Evolutionary conservation across 2,888 invertebrate species (phyloP).

Genomic region (Himalopsyche kuldschensis): DNA sequence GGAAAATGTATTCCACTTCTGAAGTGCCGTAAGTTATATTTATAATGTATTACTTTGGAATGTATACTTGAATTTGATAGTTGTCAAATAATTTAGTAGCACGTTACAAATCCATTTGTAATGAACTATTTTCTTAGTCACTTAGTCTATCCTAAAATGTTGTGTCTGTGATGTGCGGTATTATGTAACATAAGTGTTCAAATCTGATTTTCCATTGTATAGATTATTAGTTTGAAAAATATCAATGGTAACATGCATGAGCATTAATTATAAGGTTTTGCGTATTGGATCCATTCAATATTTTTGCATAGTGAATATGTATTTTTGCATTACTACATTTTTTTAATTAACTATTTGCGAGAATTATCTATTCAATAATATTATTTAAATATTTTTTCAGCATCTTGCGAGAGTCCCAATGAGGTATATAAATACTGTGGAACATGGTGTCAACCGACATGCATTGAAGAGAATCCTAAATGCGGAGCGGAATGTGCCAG

Average conservation of each 20-base stretch:
- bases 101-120: no score
- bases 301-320: no score
- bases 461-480: background rate
- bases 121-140: no score
- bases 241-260: background rate
- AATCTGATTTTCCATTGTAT: background rate
- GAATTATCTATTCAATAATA: no score
- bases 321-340: no score
- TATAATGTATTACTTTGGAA: background rate
- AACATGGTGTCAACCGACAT: background rate
- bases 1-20: constrained; percentile 16
- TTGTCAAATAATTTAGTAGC: no score
- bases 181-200: background rate
- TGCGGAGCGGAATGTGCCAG: background rate
- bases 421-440: background rate
- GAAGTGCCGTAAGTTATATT: constrained; percentile 4
- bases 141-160: no score
- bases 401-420: background rate
- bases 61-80: no score
- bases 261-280: no score
- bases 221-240: background rate
- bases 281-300: no score
- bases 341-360: no score
- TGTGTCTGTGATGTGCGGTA: no score
- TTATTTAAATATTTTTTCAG: background rate